A percentile compares a stretch with the other conserved stretches of the same genome.
Evolutionary conservation across 1,140 invertebrate genomes (phyloP).

Genomic region (Physella acuta): DNA sequence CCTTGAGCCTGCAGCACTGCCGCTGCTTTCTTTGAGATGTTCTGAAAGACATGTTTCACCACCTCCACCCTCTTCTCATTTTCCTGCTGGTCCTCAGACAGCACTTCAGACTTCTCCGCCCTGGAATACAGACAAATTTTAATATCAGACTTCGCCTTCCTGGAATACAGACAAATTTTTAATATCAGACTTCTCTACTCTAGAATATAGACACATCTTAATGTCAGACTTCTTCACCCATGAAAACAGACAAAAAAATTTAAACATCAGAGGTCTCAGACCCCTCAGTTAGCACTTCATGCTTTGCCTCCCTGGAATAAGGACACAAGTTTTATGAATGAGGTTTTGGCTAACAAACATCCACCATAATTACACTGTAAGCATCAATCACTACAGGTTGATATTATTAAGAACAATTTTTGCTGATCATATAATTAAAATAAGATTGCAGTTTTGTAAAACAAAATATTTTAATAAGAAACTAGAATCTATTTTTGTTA

Average conservation of each 20-base stretch:
- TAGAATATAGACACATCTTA: slow-evolving; percentile 52
- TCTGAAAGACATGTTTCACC: slow-evolving; percentile 75
- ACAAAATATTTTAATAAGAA: too few relatives aligned
- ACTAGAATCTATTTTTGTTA: too few relatives aligned
- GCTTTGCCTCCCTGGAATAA: slow-evolving; percentile 72
- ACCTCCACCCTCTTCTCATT: slow-evolving; percentile 86
- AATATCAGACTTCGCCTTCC: neutral
- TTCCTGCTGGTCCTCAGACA: slow-evolving; percentile 82
- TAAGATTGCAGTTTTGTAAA: too few relatives aligned
- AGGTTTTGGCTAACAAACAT: too few relatives aligned
- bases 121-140: slow-evolving; percentile 60
- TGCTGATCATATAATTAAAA: too few relatives aligned
- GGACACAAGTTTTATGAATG: too few relatives aligned
- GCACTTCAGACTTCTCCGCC: slow-evolving; percentile 82
- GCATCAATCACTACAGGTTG: too few relatives aligned
- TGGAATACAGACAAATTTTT: neutral
- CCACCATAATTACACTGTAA: too few relatives aligned
- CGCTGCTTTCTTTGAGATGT: slow-evolving; percentile 63
- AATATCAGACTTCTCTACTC: slow-evolving; percentile 80
- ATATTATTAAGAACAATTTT: too few relatives aligned
- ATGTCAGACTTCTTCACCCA: neutral
- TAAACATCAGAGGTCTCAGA: slow-evolving; percentile 71
- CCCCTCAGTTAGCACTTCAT: too few relatives aligned
- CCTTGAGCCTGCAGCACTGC: slow-evolving; percentile 59
- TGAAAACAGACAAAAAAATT: neutral